These are phyloP conservation scores for Tinea semifulvella DNA, from an alignment of 2,888 invertebrate genomes.

Conservation along the genomic window DNA sequence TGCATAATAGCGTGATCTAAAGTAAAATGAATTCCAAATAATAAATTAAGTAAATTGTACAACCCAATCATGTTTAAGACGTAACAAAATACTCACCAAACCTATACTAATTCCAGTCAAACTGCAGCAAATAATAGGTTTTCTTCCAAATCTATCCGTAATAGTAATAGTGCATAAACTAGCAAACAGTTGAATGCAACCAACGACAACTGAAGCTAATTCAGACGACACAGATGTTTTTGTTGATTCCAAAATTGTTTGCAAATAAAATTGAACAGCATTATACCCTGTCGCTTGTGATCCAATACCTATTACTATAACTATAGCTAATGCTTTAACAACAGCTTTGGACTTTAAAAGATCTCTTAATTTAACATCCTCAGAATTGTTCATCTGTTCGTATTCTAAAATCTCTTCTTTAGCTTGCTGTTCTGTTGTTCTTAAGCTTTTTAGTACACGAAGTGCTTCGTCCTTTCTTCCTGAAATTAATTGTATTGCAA, in stretches of 20 bases:
- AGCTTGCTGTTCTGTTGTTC: constrained; percentile 17
- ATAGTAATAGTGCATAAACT: constrained; percentile 31
- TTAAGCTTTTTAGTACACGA: constrained; percentile 17
- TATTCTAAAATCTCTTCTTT: constrained; percentile 19
- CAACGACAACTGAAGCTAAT: constrained; percentile 36
- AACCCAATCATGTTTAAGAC: too few species aligned
- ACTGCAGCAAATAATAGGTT: constrained; percentile 28
- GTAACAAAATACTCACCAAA: constrained; percentile 30
- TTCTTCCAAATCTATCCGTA: constrained; percentile 29
- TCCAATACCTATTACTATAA: constrained; percentile 24
- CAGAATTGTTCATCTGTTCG: constrained; percentile 17
- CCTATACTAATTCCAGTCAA: constrained; percentile 28
- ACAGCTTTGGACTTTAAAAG: constrained; percentile 26
- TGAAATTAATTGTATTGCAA: too few species aligned
- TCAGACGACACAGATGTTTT: constrained; percentile 35
- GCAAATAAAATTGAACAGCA: constrained; percentile 36
- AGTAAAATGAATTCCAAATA: too few species aligned
- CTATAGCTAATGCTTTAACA: constrained; percentile 25
- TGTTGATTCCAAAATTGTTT: constrained; percentile 38
- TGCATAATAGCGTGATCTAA: too few species aligned
- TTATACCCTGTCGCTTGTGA: constrained; percentile 34
- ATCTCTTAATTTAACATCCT: constrained; percentile 20
- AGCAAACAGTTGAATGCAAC: constrained; percentile 34
- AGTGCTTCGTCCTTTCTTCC: constrained; percentile 20
- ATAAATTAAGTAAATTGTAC: too few species aligned